phyloP scores from a whole-genome alignment of 2,888 invertebrate species.

The Coenonympha glycerion region DNA sequence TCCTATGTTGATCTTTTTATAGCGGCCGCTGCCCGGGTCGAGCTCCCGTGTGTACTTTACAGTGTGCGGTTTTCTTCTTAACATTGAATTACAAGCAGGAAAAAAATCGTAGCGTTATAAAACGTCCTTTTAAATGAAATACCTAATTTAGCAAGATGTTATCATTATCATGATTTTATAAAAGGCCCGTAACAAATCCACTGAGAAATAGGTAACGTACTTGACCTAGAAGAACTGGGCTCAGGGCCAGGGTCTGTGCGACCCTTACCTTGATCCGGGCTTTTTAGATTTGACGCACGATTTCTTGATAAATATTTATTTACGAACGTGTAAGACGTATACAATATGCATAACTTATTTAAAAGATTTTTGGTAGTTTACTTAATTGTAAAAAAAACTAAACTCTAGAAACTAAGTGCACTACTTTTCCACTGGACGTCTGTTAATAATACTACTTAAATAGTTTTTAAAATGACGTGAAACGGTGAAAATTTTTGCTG shows the following conservation, averaged over 20 bases:
- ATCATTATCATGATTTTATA: conserved; percentile 1
- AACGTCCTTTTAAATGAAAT: conserved; percentile 1
- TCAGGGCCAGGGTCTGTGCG: conserved; percentile 28
- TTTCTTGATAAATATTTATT: not conserved
- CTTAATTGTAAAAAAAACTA: too few species aligned
- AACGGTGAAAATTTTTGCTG: not conserved
- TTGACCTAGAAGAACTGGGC: conserved; percentile 23
- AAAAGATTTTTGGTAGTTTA: too few species aligned
- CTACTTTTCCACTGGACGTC: too few species aligned
- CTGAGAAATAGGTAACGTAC: conserved; percentile 13
- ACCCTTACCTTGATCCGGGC: conserved; percentile 26
- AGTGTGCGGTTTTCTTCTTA: conserved; percentile 37
- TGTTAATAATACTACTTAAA: too few species aligned
- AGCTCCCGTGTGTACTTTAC: conserved; percentile 57
- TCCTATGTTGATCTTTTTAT: conserved; percentile 75
- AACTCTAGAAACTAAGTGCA: too few species aligned
- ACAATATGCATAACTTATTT: too few species aligned
- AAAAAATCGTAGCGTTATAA: not conserved
- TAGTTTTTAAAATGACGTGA: too few species aligned
- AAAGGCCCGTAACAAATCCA: not conserved
- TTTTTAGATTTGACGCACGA: conserved; percentile 6
- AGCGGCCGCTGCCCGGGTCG: conserved; percentile 71
- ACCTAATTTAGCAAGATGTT: not conserved
- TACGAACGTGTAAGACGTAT: too few species aligned
- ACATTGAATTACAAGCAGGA: conserved; percentile 11